Evolutionary conservation across 1,140 invertebrate species (phyloP), one percentile per base, ranked within the genome.

Genomic region (Sminthurides bifidus): DNA sequence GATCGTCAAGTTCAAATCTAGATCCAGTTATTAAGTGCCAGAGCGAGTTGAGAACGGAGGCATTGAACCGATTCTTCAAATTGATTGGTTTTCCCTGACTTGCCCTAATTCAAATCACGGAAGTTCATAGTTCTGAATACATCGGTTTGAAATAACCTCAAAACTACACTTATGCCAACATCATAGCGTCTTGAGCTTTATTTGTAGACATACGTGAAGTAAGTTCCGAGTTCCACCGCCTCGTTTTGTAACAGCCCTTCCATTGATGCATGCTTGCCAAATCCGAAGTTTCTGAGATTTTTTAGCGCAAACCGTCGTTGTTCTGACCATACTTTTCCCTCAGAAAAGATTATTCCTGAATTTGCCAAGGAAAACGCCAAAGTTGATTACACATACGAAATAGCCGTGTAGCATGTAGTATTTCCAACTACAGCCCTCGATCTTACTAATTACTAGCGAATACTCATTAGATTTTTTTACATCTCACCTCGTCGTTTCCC

Each of bases 271-370:
- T 35, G 48, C 73, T 66, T 82, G 81, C 86, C 85, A 56, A 85
- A 84, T 17, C 87, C 87, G 8, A 87, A 73, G 21, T 79, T 72
- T 26, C 77, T 75, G 57, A 92, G 73, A 52, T 82, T 77, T 55
- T 78, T 77, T 40, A 87, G 67, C 2, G 81, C 76, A 70, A 89
- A 90, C 45, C 73, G 72, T 37, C 86, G 75, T 59, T 90, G 81
- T 60, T 83, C 80, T 44, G 73, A 75, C 87, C 87, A 91, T 4
- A 81, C 65, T 8, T 75, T 64, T 0, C 86, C 85, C 55, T 89
- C 84, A 1, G 80, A 79, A 68, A 81, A 84, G 1, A 85, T 21
- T 10, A 49, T 30, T 33, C 46, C 44, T 48, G 17, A 48, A 24
- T 8, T 48, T 27, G 10, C 26, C 5, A 51, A 10, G 6, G 37